A percentile compares a stretch with the other conserved stretches of the same genome.
Conservation (phyloP, 2,113 vertebrate species). For the Lipophrys pholis region DNA sequence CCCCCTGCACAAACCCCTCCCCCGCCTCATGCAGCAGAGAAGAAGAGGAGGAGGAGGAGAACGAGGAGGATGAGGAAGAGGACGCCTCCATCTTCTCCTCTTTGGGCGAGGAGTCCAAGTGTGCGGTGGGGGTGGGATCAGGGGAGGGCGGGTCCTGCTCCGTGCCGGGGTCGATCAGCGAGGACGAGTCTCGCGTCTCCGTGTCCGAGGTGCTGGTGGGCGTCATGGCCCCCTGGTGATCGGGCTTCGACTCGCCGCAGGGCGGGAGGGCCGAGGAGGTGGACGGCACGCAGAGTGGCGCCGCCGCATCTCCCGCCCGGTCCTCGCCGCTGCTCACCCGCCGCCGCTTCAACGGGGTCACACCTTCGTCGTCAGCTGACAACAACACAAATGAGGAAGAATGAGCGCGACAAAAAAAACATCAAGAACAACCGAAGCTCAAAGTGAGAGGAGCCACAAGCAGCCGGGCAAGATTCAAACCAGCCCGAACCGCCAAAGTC, state of each 20-base stretch:
- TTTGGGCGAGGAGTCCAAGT: constrained; percentile 71
- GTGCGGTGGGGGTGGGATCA: constrained; percentile 80
- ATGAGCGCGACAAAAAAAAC: too few species aligned
- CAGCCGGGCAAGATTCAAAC: too few species aligned
- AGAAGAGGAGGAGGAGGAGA: constrained; percentile 79
- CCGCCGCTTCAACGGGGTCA: constrained; percentile 93
- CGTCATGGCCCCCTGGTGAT: constrained; percentile 89
- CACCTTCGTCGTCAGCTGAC: constrained; percentile 92
- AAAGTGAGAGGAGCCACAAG: too few species aligned
- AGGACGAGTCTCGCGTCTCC: constrained; percentile 96
- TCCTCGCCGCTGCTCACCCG: constrained; percentile 93
- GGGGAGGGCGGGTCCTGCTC: constrained; percentile 97
- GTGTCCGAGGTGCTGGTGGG: constrained; percentile 96
- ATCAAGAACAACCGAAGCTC: too few species aligned
- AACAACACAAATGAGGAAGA: not conserved
- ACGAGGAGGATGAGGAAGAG: constrained; percentile 86
- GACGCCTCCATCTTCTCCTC: constrained; percentile 92
- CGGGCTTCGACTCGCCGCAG: constrained; percentile 85
- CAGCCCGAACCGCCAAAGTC: too few species aligned
- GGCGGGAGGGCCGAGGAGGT: constrained; percentile 61
- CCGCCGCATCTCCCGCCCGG: constrained; percentile 77
- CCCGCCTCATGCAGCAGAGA: constrained; percentile 87
- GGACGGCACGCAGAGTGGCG: constrained; percentile 60
- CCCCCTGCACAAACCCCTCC: constrained; percentile 75
- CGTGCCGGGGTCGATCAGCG: constrained; percentile 97